Percentiles rank a stretch among this genome's conserved stretches.
Conservation (phyloP, 1,140 invertebrate species). For the Pseudomyrmex sp. region DNA sequence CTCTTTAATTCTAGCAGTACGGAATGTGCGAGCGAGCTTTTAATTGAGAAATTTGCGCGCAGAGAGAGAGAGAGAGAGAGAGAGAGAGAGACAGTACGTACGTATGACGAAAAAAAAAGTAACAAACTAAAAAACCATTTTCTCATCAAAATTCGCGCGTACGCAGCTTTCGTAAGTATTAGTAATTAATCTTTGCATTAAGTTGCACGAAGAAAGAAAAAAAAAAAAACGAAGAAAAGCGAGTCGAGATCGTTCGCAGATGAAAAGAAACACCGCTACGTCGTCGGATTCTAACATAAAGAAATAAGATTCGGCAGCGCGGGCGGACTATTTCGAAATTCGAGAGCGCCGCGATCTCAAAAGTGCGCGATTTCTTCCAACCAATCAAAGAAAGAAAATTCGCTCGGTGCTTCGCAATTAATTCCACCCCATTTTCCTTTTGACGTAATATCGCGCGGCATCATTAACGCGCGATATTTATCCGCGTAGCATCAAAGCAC, state of each 20-base stretch:
- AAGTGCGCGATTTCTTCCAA: background rate
- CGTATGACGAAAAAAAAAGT: background rate
- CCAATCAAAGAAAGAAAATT: background rate
- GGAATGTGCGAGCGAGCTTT: slow-evolving; percentile 16
- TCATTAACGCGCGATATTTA: slow-evolving; percentile 31
- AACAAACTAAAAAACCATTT: background rate
- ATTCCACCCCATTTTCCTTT: slow-evolving; percentile 3
- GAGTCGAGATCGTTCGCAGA: too few species aligned
- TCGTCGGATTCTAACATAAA: background rate
- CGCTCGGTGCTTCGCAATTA: background rate
- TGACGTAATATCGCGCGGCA: slow-evolving; percentile 5
- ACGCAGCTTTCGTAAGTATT: too few species aligned
- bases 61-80: too few species aligned
- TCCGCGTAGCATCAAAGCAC: background rate
- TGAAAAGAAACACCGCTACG: background rate
- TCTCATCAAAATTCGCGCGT: background rate
- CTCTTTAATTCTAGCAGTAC: slow-evolving; percentile 19
- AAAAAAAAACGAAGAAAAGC: too few species aligned
- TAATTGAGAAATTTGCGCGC: slow-evolving; percentile 23
- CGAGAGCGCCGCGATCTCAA: background rate
- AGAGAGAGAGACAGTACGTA: too few species aligned
- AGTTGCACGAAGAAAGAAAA: too few species aligned
- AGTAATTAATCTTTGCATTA: too few species aligned
- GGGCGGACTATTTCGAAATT: background rate
- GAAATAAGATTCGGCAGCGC: too few species aligned